phyloP scores from a whole-genome alignment of 2,113 vertebrate species.

The Actenoides hombroni region DNA sequence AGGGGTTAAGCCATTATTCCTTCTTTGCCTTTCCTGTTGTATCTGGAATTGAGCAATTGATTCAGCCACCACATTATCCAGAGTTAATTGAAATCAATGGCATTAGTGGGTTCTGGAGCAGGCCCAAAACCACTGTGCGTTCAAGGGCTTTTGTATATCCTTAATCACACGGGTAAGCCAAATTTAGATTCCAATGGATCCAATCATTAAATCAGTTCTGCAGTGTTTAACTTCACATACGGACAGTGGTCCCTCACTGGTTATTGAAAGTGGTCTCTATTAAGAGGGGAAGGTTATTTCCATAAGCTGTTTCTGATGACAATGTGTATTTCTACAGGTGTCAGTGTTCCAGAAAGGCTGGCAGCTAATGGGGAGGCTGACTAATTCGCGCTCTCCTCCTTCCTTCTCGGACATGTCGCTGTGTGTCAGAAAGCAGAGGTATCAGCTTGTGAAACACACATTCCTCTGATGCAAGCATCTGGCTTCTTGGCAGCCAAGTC shows the following conservation, averaged over 20 bases:
- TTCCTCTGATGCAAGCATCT: constrained; percentile 66
- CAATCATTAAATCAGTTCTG: background rate
- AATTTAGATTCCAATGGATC: constrained; percentile 11
- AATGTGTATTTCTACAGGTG: background rate
- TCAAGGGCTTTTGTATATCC: background rate
- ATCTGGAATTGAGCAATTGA: constrained; percentile 12
- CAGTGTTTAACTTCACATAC: background rate
- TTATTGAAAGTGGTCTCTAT: background rate
- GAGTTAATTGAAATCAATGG: constrained; percentile 41
- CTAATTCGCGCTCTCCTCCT: background rate
- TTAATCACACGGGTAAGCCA: background rate
- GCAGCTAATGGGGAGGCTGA: background rate
- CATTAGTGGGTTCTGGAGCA: constrained; percentile 24
- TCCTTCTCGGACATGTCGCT: background rate
- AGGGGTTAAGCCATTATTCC: background rate
- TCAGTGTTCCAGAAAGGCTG: background rate
- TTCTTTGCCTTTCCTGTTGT: constrained; percentile 4
- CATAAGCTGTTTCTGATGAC: background rate
- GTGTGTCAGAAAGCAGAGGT: constrained; percentile 47
- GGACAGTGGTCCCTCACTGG: background rate
- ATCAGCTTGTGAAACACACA: constrained; percentile 50
- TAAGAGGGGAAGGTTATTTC: background rate
- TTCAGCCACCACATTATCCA: constrained; percentile 27
- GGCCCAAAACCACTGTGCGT: background rate
- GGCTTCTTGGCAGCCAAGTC: constrained; percentile 68